These are phyloP conservation scores for Lepidothrix coronata DNA, from an alignment of 2,113 vertebrate species.

Conservation along the genomic window DNA sequence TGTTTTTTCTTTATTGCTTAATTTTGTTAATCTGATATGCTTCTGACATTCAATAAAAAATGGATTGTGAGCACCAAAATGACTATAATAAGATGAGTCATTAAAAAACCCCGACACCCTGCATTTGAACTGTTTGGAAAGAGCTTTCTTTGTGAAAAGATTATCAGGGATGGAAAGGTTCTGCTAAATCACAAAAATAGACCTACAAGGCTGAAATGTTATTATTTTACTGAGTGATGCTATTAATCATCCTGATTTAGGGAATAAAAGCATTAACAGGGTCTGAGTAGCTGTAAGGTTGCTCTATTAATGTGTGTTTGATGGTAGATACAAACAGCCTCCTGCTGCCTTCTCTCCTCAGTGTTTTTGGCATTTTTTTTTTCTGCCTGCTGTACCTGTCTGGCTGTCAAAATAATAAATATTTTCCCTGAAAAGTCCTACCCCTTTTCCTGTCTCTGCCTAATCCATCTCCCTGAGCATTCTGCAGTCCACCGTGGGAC, in stretches of 20 bases:
- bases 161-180: neutral
- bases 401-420: neutral
- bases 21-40: neutral
- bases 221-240: neutral
- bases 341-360: neutral
- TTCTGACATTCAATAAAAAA: neutral
- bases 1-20: neutral
- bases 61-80: neutral
- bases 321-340: neutral
- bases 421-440: neutral
- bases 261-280: neutral
- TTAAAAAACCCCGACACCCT: neutral
- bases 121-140: neutral
- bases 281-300: neutral
- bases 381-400: neutral
- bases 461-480: neutral
- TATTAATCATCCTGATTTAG: neutral
- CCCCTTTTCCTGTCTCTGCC: neutral
- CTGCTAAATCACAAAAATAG: neutral
- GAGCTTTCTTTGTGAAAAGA: neutral
- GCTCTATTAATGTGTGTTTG: neutral
- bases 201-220: neutral
- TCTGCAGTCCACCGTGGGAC: rapidly evolving
- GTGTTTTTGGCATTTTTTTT: rapidly evolving
- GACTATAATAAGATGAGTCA: neutral